Conservation (phyloP, 2,113 vertebrate species). For the Toxotes jaculatrix region DNA sequence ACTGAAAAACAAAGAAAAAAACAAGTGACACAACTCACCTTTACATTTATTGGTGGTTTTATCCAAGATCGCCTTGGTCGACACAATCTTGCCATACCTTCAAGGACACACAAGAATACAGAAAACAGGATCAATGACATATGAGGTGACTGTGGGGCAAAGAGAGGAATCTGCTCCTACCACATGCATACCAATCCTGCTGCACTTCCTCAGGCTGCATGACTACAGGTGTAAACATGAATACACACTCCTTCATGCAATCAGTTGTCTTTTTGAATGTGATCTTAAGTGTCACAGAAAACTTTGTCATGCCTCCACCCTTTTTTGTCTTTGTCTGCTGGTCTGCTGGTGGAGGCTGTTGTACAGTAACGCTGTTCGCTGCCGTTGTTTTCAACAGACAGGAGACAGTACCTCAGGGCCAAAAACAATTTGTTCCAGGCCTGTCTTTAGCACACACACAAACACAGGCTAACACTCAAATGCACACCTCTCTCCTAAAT, state of each 20-base stretch:
- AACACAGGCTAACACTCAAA: slow-evolving; percentile 11
- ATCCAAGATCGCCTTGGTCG: slow-evolving; percentile 95
- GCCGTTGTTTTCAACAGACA: slow-evolving; percentile 48
- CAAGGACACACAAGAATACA: slow-evolving; percentile 26
- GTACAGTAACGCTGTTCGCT: slow-evolving; percentile 48
- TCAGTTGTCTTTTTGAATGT: slow-evolving; percentile 20
- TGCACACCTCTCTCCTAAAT: slow-evolving; percentile 36
- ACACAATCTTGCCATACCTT: slow-evolving; percentile 96
- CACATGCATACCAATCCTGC: slow-evolving; percentile 36
- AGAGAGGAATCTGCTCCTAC: slow-evolving; percentile 55
- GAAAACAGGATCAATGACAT: slow-evolving; percentile 30
- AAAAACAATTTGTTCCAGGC: slow-evolving; percentile 64
- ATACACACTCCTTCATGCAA: slow-evolving; percentile 22
- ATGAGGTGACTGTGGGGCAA: slow-evolving; percentile 27
- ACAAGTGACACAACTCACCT: slow-evolving; percentile 82
- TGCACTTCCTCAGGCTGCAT: slow-evolving; percentile 35
- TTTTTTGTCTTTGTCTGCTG: slow-evolving; percentile 13
- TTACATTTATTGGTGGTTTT: slow-evolving; percentile 97
- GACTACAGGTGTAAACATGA: slow-evolving; percentile 63
- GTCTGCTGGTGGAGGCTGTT: slow-evolving; percentile 18
- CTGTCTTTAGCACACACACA: slow-evolving; percentile 36
- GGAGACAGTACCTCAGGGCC: slow-evolving; percentile 66
- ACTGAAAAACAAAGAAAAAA: too few species aligned
- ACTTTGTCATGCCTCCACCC: slow-evolving; percentile 40
- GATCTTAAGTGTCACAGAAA: slow-evolving; percentile 41